These are phyloP conservation scores for Mesorhabditis spiculigera DNA, from an alignment of 2,888 invertebrate species.

Conservation along the genomic window DNA sequence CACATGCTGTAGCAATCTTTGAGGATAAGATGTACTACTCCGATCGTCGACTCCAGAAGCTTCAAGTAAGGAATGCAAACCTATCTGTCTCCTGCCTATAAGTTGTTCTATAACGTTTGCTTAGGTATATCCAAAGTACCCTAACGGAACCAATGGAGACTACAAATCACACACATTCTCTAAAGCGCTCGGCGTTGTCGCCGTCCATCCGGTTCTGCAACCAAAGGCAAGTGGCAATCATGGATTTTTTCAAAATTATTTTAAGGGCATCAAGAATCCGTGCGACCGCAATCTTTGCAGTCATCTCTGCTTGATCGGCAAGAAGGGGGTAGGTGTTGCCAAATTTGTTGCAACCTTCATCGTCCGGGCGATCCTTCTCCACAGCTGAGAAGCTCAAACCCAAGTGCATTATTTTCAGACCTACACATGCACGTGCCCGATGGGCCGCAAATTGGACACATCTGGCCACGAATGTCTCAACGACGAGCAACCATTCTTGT, in stretches of 20 bases:
- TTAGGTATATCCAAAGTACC: constrained; percentile 56
- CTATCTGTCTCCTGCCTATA: not conserved
- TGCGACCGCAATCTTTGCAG: constrained; percentile 76
- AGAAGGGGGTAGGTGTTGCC: constrained; percentile 27
- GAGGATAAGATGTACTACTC: constrained; percentile 91
- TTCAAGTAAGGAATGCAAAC: constrained; percentile 21
- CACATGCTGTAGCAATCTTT: constrained; percentile 88
- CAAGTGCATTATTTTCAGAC: constrained; percentile 16
- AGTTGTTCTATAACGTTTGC: constrained; percentile 6
- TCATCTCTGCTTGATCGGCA: constrained; percentile 85
- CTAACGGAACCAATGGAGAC: constrained; percentile 53
- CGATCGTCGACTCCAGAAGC: constrained; percentile 46
- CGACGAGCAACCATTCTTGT: constrained; percentile 82
- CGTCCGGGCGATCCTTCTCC: not conserved
- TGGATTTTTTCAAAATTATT: not conserved
- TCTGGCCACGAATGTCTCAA: constrained; percentile 54
- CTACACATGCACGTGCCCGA: constrained; percentile 85
- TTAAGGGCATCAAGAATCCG: constrained; percentile 66
- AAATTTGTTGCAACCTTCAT: not conserved
- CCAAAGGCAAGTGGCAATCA: constrained; percentile 63
- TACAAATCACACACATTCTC: constrained; percentile 75
- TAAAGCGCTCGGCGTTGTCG: constrained; percentile 82
- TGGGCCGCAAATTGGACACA: constrained; percentile 67
- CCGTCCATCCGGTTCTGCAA: constrained; percentile 89
- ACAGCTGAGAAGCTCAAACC: not conserved